These are phyloP conservation scores for Myrmophylax atrothorax DNA, from an alignment of 2,113 vertebrate genomes.

Conservation along the genomic window DNA sequence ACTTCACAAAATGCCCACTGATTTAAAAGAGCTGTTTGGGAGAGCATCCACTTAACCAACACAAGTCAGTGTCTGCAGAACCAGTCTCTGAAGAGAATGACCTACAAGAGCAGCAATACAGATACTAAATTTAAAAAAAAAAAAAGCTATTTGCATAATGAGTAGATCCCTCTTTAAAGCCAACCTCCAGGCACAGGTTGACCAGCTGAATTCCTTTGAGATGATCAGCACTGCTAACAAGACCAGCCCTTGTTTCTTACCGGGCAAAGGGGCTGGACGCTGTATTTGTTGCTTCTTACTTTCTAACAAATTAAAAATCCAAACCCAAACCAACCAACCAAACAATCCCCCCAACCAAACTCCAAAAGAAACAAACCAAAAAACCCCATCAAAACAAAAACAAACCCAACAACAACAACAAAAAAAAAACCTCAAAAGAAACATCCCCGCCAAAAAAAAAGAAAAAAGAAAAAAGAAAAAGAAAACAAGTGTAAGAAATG, in stretches of 20 bases:
- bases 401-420: background rate
- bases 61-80: background rate
- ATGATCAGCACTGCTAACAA: background rate
- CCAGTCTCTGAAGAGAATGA: background rate
- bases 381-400: background rate
- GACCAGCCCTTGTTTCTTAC: background rate
- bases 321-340: background rate
- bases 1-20: background rate
- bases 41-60: background rate
- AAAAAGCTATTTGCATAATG: background rate
- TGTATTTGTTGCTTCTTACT: background rate
- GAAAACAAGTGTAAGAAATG: background rate
- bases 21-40: background rate
- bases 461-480: background rate
- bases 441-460: background rate
- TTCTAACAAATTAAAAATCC: background rate
- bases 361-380: background rate
- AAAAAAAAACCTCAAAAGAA: background rate
- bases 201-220: background rate
- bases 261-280: background rate
- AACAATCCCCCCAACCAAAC: background rate
- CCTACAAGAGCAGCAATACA: fast-evolving
- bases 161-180: background rate
- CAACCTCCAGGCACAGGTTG: background rate
- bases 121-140: background rate